Base-by-base conservation (phyloP, 64 coral and sea anemone genomes). In the Catalaphyllia jardinei region DNA sequence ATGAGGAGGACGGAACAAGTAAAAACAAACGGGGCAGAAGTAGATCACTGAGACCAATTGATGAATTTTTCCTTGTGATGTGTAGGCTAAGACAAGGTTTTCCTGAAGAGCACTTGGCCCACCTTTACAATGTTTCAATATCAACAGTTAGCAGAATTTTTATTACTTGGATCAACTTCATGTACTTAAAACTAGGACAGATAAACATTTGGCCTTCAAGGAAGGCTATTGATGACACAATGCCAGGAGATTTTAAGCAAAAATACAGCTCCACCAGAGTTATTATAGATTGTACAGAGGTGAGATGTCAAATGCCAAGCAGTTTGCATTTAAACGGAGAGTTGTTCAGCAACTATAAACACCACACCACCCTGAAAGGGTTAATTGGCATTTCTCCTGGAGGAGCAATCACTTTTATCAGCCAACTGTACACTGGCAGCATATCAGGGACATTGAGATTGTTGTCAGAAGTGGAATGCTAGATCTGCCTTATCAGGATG, bases 371-470 rank as follows among this genome's bases (percentile, higher is more conserved):
- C 17, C 39, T 90, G 8, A 90, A 90, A 64, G 74, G 61, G 29
- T 42, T 81, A 16, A 57, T 90, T 24, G 77, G 77, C 52, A 90
- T 90, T 49, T 90, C 88, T 19, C 77, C 77, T 39, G 6, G 29
- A 20, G 88, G 88, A 8, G n/a, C 76, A 22, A 67, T 80, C 2
- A 80, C 76, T 52, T 87, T 76, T 29, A 74, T 75, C 10, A 39
- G 86, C n/a, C 25, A 73, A 2, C 35, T 87, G 16, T 89, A 80
- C 63, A 72, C 88, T 50, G 77, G 88, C 24, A 69, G 35, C 51
- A 90, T 90, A 62, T 82, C 88, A 29, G 83, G n/a, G n/a, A 86
- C 29, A 86, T 24, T 30, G 88, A 90, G 81, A 90, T 90, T 46
- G 63, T 90, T 38, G 60, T 63, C 52, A 17, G 88, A 0, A 79